Conservation (phyloP, 2,888 invertebrate genomes). For the Eulithis testata region DNA sequence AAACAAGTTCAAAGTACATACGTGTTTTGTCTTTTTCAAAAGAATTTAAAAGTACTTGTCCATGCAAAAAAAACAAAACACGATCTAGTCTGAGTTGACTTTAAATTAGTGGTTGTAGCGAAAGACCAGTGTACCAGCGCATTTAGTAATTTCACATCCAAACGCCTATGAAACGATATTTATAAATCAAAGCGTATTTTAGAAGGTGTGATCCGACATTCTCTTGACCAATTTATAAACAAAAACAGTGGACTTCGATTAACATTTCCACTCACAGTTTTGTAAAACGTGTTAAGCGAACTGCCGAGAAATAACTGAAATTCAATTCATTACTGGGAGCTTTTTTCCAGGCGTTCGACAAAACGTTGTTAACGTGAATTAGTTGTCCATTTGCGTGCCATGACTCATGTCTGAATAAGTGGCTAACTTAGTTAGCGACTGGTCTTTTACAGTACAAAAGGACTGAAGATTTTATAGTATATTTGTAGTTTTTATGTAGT, state of each 20-base stretch:
- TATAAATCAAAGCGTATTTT: no score
- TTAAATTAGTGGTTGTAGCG: no score
- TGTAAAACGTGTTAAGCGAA: constrained; percentile 16
- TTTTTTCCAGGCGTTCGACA: constrained; percentile 20
- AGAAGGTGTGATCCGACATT: no score
- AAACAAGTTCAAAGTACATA: no score
- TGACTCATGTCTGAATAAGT: constrained; percentile 10
- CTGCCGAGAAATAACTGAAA: constrained; percentile 24
- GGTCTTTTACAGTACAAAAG: constrained; percentile 10
- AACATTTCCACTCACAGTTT: not conserved
- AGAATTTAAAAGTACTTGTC: no score
- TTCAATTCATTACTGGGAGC: constrained; percentile 28
- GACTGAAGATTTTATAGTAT: not conserved
- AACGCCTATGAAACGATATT: no score
- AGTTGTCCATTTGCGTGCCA: constrained; percentile 26
- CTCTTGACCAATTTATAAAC: not conserved
- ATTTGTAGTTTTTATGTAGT: not conserved
- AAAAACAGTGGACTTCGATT: not conserved
- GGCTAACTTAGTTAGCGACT: constrained; percentile 20
- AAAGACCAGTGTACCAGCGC: no score
- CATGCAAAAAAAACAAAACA: no score
- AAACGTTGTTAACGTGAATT: constrained; percentile 22
- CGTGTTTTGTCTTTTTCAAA: no score
- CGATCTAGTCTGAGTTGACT: no score
- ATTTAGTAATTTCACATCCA: no score